Base-by-base conservation (phyloP, 2,797 vertebrate genomes). In the Mormyrus proboscirostris region DNA sequence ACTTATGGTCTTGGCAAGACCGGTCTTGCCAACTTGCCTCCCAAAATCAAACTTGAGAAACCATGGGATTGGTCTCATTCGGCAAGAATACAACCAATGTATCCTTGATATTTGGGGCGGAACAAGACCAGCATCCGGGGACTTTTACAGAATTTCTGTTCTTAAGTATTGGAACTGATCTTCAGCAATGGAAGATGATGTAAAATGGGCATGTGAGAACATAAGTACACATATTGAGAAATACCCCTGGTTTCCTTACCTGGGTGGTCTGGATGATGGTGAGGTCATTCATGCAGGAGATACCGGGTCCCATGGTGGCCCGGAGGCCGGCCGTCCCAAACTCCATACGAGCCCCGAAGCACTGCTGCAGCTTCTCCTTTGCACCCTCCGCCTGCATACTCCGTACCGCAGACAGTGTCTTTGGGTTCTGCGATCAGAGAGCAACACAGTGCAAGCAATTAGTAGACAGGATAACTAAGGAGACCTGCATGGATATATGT, bases 221-320 rank as follows among this genome's bases (percentile, higher is more conserved):
- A 9, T 9, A 65, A 25, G 22, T 65, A 62, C 59, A 25, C 59
- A 25, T 62, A 62, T 25, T 25, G 57, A 62, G n/a, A 62, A 62
- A 25, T 25, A 65, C 12, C 65, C 73, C 33, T n/a, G 38, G 73
- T 79, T 7, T 9, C 76, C 90, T 38, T 90, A 99, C 98, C 97
- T 99, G 98, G 10, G 98, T 99, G 83, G 98, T 99, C 94, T 99
- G 99, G 91, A 99, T 99, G 92, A 99, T 96, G 85, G 98, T 99
- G 88, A 99, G 95, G 92, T 99, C 98, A 57, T 99, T 99, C 98
- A 99, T 99, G 59, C 92, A 95, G 87, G 98, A 96, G 69, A 95
- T 94, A 19, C 99, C 99, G 0, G 97, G 94, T 16, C 98, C 99
- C 99, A 99, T 99, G 29, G 97, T 94, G 2, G 98, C 97, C 90